Base-by-base conservation (phyloP, 2,888 invertebrate species). In the Drosophila falleni region DNA sequence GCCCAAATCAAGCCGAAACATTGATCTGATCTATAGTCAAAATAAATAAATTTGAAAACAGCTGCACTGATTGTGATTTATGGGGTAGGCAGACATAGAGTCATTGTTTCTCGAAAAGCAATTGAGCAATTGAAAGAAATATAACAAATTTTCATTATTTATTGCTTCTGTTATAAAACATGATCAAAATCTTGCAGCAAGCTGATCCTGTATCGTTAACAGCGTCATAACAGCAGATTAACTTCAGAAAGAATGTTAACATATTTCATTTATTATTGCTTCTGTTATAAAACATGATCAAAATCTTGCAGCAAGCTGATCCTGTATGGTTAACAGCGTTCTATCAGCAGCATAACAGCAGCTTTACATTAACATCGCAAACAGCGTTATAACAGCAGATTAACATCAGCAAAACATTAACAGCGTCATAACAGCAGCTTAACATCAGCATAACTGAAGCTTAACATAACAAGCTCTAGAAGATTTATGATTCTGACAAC, bases 1-100 rank as follows among this genome's bases (percentile, higher is more conserved):
- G 26, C 37, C 35, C 66, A 49, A 58, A 29, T 29, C 29, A 29
- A 29, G 29, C 29, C 29, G 29, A 29, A 29, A 31, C 63, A 23
- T 5, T 53, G 62, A 77, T 77, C 54, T 39, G 54, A 71, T 77
- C 60, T 46, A 23, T 44, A 37, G 42, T 42, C 56, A 49, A 72
- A 58, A 47, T 37, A 41, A 29, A 26, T 35, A 6, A 19, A 16
- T 47, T 55, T 55, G 10, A 19, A 44, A 13, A 47, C 60, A 58
- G 67, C 72, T 61, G 74, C 56, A 58, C 10, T 44, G 49, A 76
- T 77, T 76, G 54, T 62, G 68, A 77, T 72, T 77, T 69, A 77
- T 69, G 13, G 13, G 47, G 23, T 33, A 51, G 37, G 6, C 23
- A 26, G 37, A n/a, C 10, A 31, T 3, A 23, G 9, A 39, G n/a